A percentile compares a stretch with the other conserved stretches of the same genome.
Conservation (phyloP, 2,797 vertebrate species). For the Diplodus puntazzo region DNA sequence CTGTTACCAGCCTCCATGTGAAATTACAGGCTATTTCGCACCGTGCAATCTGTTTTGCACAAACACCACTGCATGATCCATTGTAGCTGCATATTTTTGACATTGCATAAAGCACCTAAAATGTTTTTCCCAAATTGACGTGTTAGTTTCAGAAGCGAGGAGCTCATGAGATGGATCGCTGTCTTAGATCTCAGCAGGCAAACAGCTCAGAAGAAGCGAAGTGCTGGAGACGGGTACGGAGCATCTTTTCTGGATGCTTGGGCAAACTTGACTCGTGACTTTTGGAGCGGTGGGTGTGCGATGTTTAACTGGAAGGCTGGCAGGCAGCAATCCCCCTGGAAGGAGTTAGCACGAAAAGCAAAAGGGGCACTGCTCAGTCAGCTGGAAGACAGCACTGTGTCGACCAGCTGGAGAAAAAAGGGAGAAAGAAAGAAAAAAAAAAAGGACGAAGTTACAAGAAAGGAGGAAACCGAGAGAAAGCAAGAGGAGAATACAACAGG, state of each 20-base stretch:
- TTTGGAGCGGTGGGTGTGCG: conserved; percentile 21
- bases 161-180: not conserved
- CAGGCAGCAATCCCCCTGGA: conserved; percentile 26
- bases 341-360: conserved; percentile 28
- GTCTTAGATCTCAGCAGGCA: conserved; percentile 6
- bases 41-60: conserved; percentile 16
- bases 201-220: not conserved
- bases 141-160: not conserved
- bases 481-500: conserved; percentile 4
- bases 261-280: conserved; percentile 49
- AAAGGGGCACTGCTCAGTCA: conserved; percentile 26
- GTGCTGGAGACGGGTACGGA: not conserved
- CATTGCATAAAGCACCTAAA: not conserved
- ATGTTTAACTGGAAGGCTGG: conserved; percentile 37
- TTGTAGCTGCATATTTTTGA: not conserved
- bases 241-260: conserved; percentile 45
- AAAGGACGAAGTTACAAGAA: not conserved
- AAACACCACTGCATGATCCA: not conserved
- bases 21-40: conserved; percentile 42
- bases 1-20: conserved; percentile 8
- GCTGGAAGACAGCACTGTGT: conserved; percentile 31
- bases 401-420: conserved; percentile 26
- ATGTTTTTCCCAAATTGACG: not conserved
- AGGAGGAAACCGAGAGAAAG: not conserved
- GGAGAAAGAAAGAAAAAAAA: not conserved